phyloP scores from a whole-genome alignment of 2,888 invertebrate species.

The Caenorhabditis afra region DNA sequence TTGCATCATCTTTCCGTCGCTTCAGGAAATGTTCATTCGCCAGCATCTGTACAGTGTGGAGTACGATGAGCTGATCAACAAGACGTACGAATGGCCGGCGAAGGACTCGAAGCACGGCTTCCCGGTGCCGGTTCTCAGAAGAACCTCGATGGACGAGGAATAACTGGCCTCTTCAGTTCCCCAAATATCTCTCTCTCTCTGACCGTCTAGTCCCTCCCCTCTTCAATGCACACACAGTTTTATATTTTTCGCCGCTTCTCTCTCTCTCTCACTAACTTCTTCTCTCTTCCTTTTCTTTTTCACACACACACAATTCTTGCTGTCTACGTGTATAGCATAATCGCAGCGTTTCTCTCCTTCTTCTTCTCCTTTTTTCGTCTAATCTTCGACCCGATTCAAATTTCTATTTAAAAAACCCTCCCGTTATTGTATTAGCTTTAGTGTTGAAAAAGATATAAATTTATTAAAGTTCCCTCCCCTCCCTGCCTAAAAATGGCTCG shows the following conservation, averaged over 20 bases:
- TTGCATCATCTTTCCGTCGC: too few relatives aligned
- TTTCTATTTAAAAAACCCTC: background rate
- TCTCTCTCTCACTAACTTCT: background rate
- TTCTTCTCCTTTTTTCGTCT: background rate
- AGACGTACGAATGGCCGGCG: constrained; percentile 82
- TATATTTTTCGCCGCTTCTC: constrained; percentile 8
- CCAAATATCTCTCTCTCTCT: constrained; percentile 16
- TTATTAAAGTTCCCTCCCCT: constrained; percentile 2
- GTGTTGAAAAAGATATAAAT: constrained; percentile 1
- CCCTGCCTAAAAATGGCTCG: background rate
- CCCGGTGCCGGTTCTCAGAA: constrained; percentile 75
- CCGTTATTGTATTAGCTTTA: constrained; percentile 1
- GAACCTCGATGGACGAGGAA: constrained; percentile 79
- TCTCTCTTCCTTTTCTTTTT: background rate
- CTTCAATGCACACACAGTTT: constrained; percentile 9
- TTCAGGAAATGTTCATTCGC: constrained; percentile 82
- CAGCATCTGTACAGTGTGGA: constrained; percentile 82
- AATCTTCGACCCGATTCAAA: background rate
- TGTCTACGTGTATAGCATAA: constrained; percentile 62
- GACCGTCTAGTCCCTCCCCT: constrained; percentile 4
- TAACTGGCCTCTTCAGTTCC: constrained; percentile 32
- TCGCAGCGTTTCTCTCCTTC: constrained; percentile 4
- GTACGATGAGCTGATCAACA: constrained; percentile 82
- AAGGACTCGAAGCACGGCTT: constrained; percentile 79
- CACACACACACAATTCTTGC: constrained; percentile 21